Base-by-base conservation (phyloP, 2,113 vertebrate genomes). In the Sciurus niger region DNA sequence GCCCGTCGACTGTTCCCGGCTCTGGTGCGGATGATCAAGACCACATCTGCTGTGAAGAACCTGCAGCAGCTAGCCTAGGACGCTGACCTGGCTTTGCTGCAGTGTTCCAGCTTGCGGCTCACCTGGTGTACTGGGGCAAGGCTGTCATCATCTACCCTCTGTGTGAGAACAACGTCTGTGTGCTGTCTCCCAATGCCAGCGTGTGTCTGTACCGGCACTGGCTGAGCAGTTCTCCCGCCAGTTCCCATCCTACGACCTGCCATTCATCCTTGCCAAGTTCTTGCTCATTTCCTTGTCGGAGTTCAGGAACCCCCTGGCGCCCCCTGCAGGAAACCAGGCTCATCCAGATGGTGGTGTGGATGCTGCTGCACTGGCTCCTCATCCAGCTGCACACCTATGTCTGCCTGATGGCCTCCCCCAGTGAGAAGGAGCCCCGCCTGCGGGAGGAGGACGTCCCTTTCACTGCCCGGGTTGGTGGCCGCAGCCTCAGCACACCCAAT, bases 341-440 rank as follows among this genome's bases (percentile, higher is more conserved):
- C n/a, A 99, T 99, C 80, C 99, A 99, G 98, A 99, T 99, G 99
- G 99, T 99, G 97, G 99, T 99, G 83, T 99, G 99, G 99, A 99
- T 99, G 99, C 99, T 99, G 1, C 99, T 99, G 97, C 99, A 97
- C 73, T 98, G 99, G 34, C 99, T 99, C 20, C 99, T 99, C 20
- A 99, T 99, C 92, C 99, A 99, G 98, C 98, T 99, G 34, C 99
- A 99, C 98, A 99, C 99, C 0, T 99, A 99, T 0, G 99, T 99
- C 37, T 99, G 99, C 96, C 98, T 99, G 93, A 98, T 99, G 98
- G 99, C 99, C 82, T 99, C 99, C 0, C 99, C 99, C 1, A 98
- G 98, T 0, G 99, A 99, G 97, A 99, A 99, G 93, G 99, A 99
- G 53, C 99, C 99, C 0, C 37, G 37, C 37, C 37, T 37, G 37